Conservation (phyloP, 2,888 invertebrate species). For the Caenorhabditis sp. region DNA sequence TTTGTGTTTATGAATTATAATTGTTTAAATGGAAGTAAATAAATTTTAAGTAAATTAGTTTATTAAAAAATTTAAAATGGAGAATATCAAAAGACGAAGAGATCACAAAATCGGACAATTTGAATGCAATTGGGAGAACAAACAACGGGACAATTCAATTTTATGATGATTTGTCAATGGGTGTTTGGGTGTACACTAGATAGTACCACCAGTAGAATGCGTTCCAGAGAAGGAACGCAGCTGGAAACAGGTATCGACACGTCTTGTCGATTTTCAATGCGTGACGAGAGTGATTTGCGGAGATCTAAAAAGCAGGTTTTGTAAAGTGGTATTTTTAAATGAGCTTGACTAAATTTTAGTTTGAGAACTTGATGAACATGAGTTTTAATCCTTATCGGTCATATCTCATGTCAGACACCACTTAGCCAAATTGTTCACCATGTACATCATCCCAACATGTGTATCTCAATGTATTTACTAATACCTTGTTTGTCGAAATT, state of each 20-base stretch:
- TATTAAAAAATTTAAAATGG: not conserved
- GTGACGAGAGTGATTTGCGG: slow-evolving; percentile 70
- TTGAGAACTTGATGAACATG: too few relatives aligned
- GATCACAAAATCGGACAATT: slow-evolving; percentile 42
- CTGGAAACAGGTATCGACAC: slow-evolving; percentile 75
- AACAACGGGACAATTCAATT: slow-evolving; percentile 24
- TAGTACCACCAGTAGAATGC: slow-evolving; percentile 77
- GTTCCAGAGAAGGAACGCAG: slow-evolving; percentile 73
- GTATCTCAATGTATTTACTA: slow-evolving; percentile 6
- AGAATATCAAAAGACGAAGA: slow-evolving; percentile 6
- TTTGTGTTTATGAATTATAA: too few relatives aligned
- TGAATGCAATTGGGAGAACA: slow-evolving; percentile 57
- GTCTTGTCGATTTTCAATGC: slow-evolving; percentile 77
- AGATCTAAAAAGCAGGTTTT: slow-evolving; percentile 67
- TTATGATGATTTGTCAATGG: slow-evolving; percentile 28
- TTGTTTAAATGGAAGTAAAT: not conserved
- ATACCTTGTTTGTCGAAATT: slow-evolving; percentile 4
- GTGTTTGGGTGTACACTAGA: slow-evolving; percentile 63
- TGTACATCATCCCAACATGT: not conserved
- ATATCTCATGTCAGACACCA: not conserved
- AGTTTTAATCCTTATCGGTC: not conserved
- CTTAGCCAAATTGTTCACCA: too few relatives aligned
- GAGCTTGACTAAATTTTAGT: too few relatives aligned
- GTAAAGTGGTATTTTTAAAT: too few relatives aligned
- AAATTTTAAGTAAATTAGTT: not conserved